Evolutionary conservation across 2,113 vertebrate species (phyloP), one percentile per base, ranked within the genome.

Genomic region (Melanocharis versteri): DNA sequence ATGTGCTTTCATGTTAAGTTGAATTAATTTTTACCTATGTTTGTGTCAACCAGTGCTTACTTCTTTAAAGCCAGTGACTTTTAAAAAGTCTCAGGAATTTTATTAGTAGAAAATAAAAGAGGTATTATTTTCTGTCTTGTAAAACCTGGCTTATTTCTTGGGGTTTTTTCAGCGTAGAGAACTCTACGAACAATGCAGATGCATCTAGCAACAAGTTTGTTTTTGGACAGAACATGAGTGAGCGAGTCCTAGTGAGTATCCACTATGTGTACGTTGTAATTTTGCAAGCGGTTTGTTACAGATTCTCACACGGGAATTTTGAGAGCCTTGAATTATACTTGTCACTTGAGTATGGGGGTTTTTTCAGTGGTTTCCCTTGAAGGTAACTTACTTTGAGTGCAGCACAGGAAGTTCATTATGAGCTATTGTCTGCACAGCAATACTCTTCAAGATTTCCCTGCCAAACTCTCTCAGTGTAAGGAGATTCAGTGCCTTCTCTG

Each of bases 161-260:
- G 16, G 0, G 65, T 87, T 83, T 66, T 82, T 97, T 13, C 97
- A 99, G 99, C 95, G 97, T 97, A 98, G 99, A 99, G 98, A 99
- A 98, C 91, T 98, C 99, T 17, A 94, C 98, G 62, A 98, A 98
- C 96, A 99, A 97, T 92, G 96, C 98, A 50, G 99, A 99, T 31
- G n/a, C 95, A 4, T 97, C 98, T 90, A 98, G 97, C 96, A 98
- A 98, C 96, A 99, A 99, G 82, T 99, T 99, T 95, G 98, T 99
- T 50, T 99, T 99, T 93, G 99, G 99, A 72, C 99, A 99, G 98
- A 99, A 99, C 95, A 99, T 99, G 99, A 99, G 98, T 11, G 99
- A 99, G 79, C 98, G 99, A 58, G 99, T 99, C 65, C 95, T 99
- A 98, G 99, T 99, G 96, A 99, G 99, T 98, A 53, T 53, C 54